phyloP scores from a whole-genome alignment of 2,113 vertebrate genomes.

The Microtus oregoni region DNA sequence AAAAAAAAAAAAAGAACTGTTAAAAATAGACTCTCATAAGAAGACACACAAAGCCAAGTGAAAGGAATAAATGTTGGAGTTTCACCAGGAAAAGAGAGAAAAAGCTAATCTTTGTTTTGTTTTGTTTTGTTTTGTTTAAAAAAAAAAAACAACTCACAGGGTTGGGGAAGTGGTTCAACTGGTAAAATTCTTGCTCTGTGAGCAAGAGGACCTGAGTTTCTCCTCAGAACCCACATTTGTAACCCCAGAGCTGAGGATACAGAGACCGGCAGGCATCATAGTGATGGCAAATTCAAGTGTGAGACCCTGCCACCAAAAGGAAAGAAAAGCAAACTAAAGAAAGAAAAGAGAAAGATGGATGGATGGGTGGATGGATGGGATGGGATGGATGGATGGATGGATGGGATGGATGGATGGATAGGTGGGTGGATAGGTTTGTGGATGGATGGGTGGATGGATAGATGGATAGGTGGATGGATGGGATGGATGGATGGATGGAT shows the following conservation, averaged over 20 bases:
- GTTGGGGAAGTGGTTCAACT: not conserved
- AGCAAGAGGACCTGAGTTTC: not conserved
- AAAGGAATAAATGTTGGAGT: not conserved
- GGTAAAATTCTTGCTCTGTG: not conserved
- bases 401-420: not conserved
- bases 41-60: conserved; percentile 44
- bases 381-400: not conserved
- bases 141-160: not conserved
- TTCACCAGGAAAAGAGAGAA: not conserved
- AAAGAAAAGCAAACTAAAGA: not conserved
- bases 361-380: not conserved
- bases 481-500: not conserved
- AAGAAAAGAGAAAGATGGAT: not conserved
- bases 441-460: not conserved
- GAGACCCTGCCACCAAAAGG: not conserved
- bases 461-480: not conserved
- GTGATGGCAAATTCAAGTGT: not conserved
- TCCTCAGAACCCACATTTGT: not conserved
- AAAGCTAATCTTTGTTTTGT: not conserved
- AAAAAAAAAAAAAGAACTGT: conserved; percentile 65
- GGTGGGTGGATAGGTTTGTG: no score
- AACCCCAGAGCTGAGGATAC: not conserved
- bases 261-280: not conserved
- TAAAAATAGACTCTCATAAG: conserved; percentile 79
- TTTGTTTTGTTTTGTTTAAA: no score